These are phyloP conservation scores for Octodon degus DNA, from an alignment of 2,113 vertebrate genomes.

Conservation along the genomic window DNA sequence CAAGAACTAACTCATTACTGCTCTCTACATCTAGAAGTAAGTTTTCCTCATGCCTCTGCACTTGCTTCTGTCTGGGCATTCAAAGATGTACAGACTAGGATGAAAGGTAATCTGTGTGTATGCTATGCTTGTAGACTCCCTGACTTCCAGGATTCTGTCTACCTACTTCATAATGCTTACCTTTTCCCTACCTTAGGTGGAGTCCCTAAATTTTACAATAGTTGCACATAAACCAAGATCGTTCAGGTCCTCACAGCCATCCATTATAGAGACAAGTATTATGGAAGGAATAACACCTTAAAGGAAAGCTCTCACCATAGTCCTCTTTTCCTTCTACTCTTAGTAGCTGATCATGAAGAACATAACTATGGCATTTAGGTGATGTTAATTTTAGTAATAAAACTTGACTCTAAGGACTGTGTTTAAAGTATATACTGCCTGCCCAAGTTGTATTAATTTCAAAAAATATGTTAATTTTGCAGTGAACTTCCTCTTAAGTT, in stretches of 20 bases:
- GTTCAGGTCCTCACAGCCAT: background rate
- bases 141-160: background rate
- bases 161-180: background rate
- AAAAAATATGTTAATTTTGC: slow-evolving; percentile 19
- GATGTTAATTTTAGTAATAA: slow-evolving; percentile 15
- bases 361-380: background rate
- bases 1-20: background rate
- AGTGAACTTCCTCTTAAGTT: background rate
- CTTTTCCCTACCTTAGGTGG: background rate
- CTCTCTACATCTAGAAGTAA: background rate
- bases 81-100: slow-evolving; percentile 7
- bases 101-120: background rate
- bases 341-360: background rate
- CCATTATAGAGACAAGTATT: slow-evolving; percentile 3
- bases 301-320: background rate
- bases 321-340: slow-evolving; percentile 10
- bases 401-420: background rate
- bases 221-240: slow-evolving; percentile 10
- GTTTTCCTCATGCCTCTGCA: background rate
- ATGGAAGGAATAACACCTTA: background rate
- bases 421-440: background rate
- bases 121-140: background rate
- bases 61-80: background rate
- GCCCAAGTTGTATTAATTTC: background rate
- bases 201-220: slow-evolving; percentile 9